Base-by-base conservation (phyloP, 2,888 invertebrate species). In the Alloplasta piceator region DNA sequence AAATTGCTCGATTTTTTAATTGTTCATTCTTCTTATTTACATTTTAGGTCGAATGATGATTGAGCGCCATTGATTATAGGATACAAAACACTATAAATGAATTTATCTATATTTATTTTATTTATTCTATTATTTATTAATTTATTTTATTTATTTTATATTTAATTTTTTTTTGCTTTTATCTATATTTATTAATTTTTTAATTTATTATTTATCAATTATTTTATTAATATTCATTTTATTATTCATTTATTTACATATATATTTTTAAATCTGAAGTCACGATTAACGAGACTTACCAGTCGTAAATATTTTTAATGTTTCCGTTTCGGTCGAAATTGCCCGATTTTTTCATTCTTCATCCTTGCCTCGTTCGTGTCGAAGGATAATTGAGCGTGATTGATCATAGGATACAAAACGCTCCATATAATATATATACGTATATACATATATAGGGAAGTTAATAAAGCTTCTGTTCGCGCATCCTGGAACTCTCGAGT, bases 231-330 rank as follows among this genome's bases (percentile, higher is more conserved):
- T n/a, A n/a, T n/a, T n/a, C n/a, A n/a, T n/a, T n/a, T n/a, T n/a
- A n/a, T n/a, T n/a, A n/a, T n/a, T n/a, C n/a, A n/a, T n/a, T n/a
- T n/a, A n/a, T n/a, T n/a, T n/a, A n/a, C n/a, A n/a, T n/a, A 66
- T 74, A 70, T 72, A 50, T 46, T 50, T 61, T n/a, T n/a, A n/a
- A 71, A 70, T 78, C 73, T 56, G 39, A 61, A 60, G 48, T 70
- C 46, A 48, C 5, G 52, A 74, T 55, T 81, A 81, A 81, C 81
- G 81, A 81, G 70, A n/a, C n/a, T n/a, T n/a, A 16, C 64, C 61
- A 60, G 36, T 48, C 5, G 26, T 61, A 64, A 58, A 56, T 50
- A 68, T 50, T 50, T 60, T 76, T 76, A 77, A 68, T 60, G 73
- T 58, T 58, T 77, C 72, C 80, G 76, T 77, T 80, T 80, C 80